Percentiles rank a stretch among this genome's conserved stretches.
These are phyloP conservation scores for Cuculus canorus DNA, from an alignment of 2,797 vertebrate species.

Conservation along the genomic window DNA sequence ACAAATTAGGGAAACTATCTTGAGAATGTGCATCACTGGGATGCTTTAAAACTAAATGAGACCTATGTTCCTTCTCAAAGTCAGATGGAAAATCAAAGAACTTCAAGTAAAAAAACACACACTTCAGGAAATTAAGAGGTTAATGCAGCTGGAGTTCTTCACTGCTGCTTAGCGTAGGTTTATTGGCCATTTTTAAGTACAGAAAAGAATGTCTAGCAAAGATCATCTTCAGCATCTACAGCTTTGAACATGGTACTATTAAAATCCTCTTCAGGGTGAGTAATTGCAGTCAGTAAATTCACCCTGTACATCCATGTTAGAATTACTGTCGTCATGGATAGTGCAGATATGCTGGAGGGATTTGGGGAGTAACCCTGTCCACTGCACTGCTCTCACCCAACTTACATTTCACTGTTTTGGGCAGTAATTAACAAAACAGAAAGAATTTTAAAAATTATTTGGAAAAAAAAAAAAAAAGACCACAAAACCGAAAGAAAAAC, in stretches of 20 bases:
- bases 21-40: not conserved
- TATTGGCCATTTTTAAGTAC: conserved; percentile 17
- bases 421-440: not conserved
- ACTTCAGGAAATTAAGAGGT: conserved; percentile 37
- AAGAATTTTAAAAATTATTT: not conserved
- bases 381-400: not conserved
- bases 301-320: not conserved
- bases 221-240: not conserved
- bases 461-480: no score
- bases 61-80: conserved; percentile 14
- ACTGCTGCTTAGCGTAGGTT: conserved; percentile 8
- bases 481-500: not conserved
- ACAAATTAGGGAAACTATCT: conserved; percentile 47
- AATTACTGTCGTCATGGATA: conserved; percentile 13
- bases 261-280: conserved; percentile 9
- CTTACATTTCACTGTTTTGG: not conserved
- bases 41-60: conserved; percentile 42
- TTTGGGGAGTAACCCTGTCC: not conserved
- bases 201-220: not conserved
- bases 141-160: not conserved
- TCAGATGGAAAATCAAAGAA: conserved; percentile 11
- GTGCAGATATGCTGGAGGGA: not conserved
- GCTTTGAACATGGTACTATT: not conserved
- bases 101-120: conserved; percentile 16
- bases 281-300: conserved; percentile 42